Conservation (phyloP, 2,113 vertebrate genomes). For the Leptobrachium ailaonicum region DNA sequence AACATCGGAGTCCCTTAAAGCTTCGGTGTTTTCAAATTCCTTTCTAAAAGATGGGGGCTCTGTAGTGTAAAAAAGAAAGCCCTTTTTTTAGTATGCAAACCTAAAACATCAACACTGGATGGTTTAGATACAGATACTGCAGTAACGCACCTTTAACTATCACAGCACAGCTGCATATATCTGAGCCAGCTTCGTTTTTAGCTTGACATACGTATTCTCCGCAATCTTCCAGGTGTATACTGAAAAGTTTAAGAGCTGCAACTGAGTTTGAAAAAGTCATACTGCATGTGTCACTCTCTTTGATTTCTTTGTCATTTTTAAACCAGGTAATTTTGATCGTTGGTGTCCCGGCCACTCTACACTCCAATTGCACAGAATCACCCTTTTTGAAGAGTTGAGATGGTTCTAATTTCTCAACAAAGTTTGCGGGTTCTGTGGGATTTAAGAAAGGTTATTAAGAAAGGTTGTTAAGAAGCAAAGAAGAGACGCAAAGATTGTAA, state of each 20-base stretch:
- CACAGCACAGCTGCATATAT: conserved; percentile 83
- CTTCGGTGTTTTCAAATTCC: conserved; percentile 84
- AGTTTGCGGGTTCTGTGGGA: conserved; percentile 87
- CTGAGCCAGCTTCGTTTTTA: conserved; percentile 90
- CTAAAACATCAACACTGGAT: neutral
- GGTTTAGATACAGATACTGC: neutral
- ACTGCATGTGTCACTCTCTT: conserved; percentile 73
- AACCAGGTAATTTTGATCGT: conserved; percentile 89
- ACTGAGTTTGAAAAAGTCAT: conserved; percentile 73
- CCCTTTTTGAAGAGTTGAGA: conserved; percentile 81
- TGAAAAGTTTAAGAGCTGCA: conserved; percentile 73
- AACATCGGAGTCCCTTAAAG: conserved; percentile 90
- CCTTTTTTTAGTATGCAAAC: neutral
- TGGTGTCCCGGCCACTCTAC: conserved; percentile 88
- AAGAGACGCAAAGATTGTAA: neutral
- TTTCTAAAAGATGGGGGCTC: conserved; percentile 88
- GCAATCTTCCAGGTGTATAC: conserved; percentile 75
- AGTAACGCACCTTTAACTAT: conserved; percentile 91
- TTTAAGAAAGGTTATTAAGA: conserved; percentile 62
- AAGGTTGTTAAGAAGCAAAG: conserved; percentile 40
- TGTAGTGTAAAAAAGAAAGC: conserved; percentile 64
- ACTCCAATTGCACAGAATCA: conserved; percentile 74
- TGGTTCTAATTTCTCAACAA: conserved; percentile 83
- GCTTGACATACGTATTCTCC: conserved; percentile 91
- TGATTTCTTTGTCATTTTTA: conserved; percentile 85